Base-by-base conservation (phyloP, 2,888 invertebrate genomes). In the Fabriciana adippe region DNA sequence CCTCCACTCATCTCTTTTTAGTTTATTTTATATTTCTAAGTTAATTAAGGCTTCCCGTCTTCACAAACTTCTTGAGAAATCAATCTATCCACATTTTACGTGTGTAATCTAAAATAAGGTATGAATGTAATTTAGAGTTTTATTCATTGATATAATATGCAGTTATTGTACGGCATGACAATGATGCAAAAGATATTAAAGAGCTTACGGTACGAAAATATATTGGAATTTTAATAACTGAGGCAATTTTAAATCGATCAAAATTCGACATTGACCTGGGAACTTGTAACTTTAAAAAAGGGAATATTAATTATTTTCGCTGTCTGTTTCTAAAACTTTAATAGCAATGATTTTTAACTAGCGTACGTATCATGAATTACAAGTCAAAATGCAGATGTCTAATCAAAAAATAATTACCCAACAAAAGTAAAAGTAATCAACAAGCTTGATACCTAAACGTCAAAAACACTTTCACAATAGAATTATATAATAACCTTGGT, bases 381-480 rank as follows among this genome's bases (percentile, higher is more conserved):
- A 53, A 55, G 15, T 62, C 54, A 15, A 65, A 41, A 35, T 63
- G 53, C 62, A 72, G 64, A 73, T 71, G 62, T 71, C 61, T 56
- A 64, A 70, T 71, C 54, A 64, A 62, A 70, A 59, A 62, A 69
- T 41, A 70, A 71, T 71, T 68, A 68, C 62, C 66, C 72, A 66
- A 74, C 68, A 82, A 81, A 81, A 85, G 86, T 83, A 86, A 88
- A 86, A 86, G 84, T 86, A 79, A 78, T 80, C 78, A 78, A 79
- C 81, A 79, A 77, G 76, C 81, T 80, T 84, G 82, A 80, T 83
- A 86, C 85, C 79, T 79, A 80, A 78, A 79, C 74, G 81, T 84
- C 84, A 82, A 78, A 79, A 77, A 76, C 73, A 78, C 74, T 75
- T 76, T 77, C 74, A 74, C 73, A 74, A 74, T 67, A 66, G 60